phyloP scores from a whole-genome alignment of 2,113 vertebrate genomes.

The Pomatostomus ruficeps region DNA sequence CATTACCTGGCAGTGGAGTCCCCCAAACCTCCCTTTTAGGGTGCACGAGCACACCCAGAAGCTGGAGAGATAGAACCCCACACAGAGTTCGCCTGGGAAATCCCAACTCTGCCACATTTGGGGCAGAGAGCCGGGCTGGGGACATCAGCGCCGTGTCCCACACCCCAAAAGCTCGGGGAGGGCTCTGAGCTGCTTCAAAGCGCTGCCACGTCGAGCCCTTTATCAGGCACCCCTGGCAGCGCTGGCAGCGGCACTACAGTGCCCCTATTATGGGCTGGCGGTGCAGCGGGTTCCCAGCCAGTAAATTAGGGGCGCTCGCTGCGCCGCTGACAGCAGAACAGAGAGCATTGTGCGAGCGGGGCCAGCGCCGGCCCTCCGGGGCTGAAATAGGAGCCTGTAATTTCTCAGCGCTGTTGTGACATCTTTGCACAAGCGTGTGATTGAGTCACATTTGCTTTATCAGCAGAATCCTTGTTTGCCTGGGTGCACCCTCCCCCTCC shows the following conservation, averaged over 20 bases:
- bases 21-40: not conserved
- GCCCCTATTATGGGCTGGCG: conserved; percentile 1
- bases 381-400: conserved; percentile 67
- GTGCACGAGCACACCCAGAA: fast-evolving
- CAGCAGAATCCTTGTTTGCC: conserved; percentile 66
- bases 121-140: not conserved
- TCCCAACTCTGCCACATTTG: fast-evolving
- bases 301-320: conserved; percentile 52
- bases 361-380: conserved; percentile 44
- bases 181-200: not conserved
- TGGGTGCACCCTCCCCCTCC: conserved; percentile 22
- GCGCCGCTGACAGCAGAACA: conserved; percentile 46
- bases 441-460: conserved; percentile 69
- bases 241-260: not conserved
- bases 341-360: conserved; percentile 38
- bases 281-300: conserved; percentile 46
- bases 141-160: fast-evolving
- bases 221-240: not conserved
- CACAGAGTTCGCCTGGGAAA: not conserved
- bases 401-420: conserved; percentile 68
- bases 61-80: not conserved
- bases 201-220: not conserved
- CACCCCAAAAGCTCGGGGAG: fast-evolving
- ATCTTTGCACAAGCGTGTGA: conserved; percentile 70
- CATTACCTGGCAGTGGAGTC: not conserved